phyloP scores from a whole-genome alignment of 2,888 invertebrate genomes.

The Drosophila mettleri region DNA sequence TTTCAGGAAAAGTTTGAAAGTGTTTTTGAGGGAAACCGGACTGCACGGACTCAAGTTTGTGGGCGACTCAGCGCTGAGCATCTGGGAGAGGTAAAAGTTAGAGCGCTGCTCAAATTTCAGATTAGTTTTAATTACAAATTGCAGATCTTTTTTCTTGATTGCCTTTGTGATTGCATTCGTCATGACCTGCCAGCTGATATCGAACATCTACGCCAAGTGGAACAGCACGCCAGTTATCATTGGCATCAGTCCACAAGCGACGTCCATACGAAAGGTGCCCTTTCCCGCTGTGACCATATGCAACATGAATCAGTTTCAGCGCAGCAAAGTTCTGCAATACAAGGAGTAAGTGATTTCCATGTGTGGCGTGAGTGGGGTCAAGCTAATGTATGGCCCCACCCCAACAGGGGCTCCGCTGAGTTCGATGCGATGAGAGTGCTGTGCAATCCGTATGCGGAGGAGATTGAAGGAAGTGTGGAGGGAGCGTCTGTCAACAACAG shows the following conservation, averaged over 20 bases:
- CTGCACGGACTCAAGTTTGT: constrained; percentile 79
- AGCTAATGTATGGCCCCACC: not conserved
- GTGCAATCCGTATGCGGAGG: constrained; percentile 37
- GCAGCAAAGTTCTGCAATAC: constrained; percentile 87
- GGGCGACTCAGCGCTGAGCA: constrained; percentile 62
- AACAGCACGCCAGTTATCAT: constrained; percentile 91
- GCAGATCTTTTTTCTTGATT: constrained; percentile 90
- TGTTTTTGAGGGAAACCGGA: constrained; percentile 72
- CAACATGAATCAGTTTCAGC: constrained; percentile 92
- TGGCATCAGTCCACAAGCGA: constrained; percentile 90
- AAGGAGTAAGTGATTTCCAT: constrained; percentile 53
- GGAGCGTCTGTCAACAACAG: constrained; percentile 13
- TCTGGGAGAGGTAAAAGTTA: constrained; percentile 71
- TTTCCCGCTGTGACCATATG: constrained; percentile 94
- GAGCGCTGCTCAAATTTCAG: fast-evolving
- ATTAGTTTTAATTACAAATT: not conserved
- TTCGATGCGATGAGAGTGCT: constrained; percentile 58
- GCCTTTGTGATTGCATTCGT: constrained; percentile 89
- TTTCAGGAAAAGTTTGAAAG: constrained; percentile 52
- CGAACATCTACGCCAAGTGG: constrained; percentile 91
- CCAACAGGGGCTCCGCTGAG: constrained; percentile 63
- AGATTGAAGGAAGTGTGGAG: constrained; percentile 14
- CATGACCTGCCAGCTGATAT: constrained; percentile 87
- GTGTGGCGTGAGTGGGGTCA: not conserved
- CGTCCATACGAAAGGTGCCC: constrained; percentile 89